Evolutionary conservation across 1,140 invertebrate species (phyloP), one percentile per base, ranked within the genome.

Genomic region (Anagrus nilaparvatae): DNA sequence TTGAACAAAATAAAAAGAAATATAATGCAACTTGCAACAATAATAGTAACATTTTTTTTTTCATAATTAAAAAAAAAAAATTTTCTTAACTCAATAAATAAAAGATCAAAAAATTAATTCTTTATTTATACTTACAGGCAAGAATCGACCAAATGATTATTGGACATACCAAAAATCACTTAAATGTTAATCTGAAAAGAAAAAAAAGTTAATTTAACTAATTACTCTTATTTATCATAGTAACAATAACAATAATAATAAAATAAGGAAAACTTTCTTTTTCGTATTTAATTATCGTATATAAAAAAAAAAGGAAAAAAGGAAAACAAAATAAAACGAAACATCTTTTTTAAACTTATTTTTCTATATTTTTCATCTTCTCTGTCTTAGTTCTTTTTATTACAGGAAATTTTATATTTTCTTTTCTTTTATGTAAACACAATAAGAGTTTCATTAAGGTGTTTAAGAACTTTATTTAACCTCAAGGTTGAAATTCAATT

Each of bases 91-190:
- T 13, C 18, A 38, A 39, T 28, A 35, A 21, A 20, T 28, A 18
- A 25, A 14, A 19, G n/a, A 36, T 34, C n/a, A 28, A 25, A 37
- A 33, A 37, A 2, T n/a, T 10, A 35, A 10, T 5, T 14, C 14
- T 27, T 42, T 25, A 31, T 17, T 36, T 21, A 51, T 61, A 69
- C 68, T 69, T 51, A 71, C 69, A 70, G 61, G 61, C 69, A 72
- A 49, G 70, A 71, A 58, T 72, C 70, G 55, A 72, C 70, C 50
- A 72, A 60, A 61, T 72, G 70, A 65, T 70, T 71, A 60, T 66
- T 71, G 60, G 69, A 69, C 69, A 72, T 72, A 60, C 65, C 67
- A 66, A 59, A 54, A 51, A 56, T 54, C n/a, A n/a, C n/a, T n/a
- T n/a, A n/a, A n/a, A n/a, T n/a, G n/a, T n/a, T n/a, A n/a, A n/a